Conservation (phyloP, 2,113 vertebrate species). For the Origma solitaria region DNA sequence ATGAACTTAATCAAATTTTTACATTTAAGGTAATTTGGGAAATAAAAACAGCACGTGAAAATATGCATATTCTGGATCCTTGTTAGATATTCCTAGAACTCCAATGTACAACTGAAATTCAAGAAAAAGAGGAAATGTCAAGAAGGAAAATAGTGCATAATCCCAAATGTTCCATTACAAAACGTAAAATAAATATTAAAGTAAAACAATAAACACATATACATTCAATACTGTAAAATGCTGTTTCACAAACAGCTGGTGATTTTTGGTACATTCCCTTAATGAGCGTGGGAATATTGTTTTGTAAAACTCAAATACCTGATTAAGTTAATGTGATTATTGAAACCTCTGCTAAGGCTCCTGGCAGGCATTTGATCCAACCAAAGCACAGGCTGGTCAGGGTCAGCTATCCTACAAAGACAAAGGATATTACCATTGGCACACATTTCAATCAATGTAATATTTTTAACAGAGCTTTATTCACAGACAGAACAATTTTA, state of each 20-base stretch:
- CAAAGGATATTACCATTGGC: neutral
- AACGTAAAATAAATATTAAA: neutral
- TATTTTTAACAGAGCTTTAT: neutral
- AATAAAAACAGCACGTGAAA: neutral
- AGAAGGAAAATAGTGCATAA: neutral
- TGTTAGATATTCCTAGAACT: neutral
- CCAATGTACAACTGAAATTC: neutral
- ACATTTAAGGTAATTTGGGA: neutral
- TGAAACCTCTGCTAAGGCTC: slow-evolving; percentile 94
- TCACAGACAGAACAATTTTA: neutral
- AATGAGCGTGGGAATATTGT: neutral
- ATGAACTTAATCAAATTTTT: neutral
- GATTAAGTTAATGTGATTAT: slow-evolving; percentile 98
- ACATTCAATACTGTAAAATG: neutral
- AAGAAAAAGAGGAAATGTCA: neutral
- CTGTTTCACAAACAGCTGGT: neutral
- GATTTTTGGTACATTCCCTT: neutral
- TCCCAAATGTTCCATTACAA: neutral
- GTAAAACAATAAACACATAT: neutral
- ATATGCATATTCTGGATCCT: neutral
- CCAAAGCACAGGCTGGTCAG: slow-evolving; percentile 97
- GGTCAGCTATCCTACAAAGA: slow-evolving; percentile 87
- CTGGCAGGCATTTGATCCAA: slow-evolving; percentile 95
- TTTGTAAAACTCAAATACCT: slow-evolving; percentile 69
- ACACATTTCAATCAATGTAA: neutral